Evolutionary conservation across 23 tunicate genomes (phyloP).

Genomic region (Ascidia mentula): DNA sequence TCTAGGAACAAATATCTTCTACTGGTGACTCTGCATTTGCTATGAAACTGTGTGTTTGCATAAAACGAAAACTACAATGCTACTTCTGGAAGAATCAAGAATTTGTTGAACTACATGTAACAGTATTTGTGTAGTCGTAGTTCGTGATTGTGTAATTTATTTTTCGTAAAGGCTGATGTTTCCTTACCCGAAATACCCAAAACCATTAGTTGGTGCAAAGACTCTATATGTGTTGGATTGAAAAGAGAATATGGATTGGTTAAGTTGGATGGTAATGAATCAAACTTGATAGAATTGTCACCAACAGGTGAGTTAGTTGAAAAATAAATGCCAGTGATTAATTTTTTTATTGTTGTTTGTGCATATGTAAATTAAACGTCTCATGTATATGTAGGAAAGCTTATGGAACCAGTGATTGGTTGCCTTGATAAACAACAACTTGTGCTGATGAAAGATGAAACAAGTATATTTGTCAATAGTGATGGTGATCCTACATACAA

Average conservation of each 20-base stretch:
- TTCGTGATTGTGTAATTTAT: no score
- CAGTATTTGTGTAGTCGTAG: no score
- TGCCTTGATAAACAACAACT: slow-evolving; percentile 41
- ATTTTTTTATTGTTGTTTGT: no score
- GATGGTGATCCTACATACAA: slow-evolving; percentile 56
- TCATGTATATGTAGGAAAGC: slow-evolving; percentile 51
- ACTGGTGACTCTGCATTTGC: slow-evolving; percentile 74
- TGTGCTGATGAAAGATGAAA: slow-evolving; percentile 69
- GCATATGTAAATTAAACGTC: no score
- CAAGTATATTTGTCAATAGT: slow-evolving; percentile 63
- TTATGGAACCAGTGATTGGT: slow-evolving; percentile 79
- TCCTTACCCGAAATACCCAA: slow-evolving; percentile 65
- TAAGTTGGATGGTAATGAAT: slow-evolving; percentile 27
- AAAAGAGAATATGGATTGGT: slow-evolving; percentile 73
- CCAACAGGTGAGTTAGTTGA: slow-evolving; percentile 94
- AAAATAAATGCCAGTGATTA: no score
- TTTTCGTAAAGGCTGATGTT: slow-evolving; percentile 57
- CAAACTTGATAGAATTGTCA: slow-evolving; percentile 45
- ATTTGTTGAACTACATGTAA: slow-evolving; percentile 65
- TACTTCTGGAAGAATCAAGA: slow-evolving; percentile 88
- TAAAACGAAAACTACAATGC: slow-evolving; percentile 60
- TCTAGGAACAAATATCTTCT: slow-evolving; percentile 70
- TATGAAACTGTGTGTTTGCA: slow-evolving; percentile 61
- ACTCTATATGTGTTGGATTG: slow-evolving; percentile 78
- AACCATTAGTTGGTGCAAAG: slow-evolving; percentile 84